Conservation (phyloP, 2,113 vertebrate species). For the Leucoraja erinaceus region DNA sequence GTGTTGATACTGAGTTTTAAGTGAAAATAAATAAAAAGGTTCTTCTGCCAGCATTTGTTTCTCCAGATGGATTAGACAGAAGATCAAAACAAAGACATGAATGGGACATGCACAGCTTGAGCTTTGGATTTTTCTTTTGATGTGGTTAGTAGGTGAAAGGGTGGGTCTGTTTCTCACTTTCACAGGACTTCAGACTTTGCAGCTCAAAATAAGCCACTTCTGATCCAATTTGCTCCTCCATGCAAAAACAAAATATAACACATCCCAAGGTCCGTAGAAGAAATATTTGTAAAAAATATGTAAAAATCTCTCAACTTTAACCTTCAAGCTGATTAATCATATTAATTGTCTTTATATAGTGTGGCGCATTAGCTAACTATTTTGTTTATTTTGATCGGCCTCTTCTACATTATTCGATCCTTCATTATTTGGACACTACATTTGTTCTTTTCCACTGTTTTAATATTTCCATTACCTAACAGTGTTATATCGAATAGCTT, state of each 20-base stretch:
- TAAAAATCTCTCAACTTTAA: background rate
- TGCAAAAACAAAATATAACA: background rate
- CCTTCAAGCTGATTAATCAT: background rate
- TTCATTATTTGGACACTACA: background rate
- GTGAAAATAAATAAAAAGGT: background rate
- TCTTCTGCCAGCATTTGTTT: background rate
- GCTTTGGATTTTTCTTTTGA: conserved; percentile 21
- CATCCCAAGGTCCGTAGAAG: background rate
- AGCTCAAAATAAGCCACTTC: conserved; percentile 12
- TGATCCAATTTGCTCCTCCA: background rate
- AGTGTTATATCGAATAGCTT: background rate
- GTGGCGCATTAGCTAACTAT: background rate
- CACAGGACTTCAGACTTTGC: conserved; percentile 13
- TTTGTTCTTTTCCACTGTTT: background rate
- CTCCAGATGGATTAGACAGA: conserved; percentile 30
- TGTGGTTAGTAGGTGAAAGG: conserved; percentile 25
- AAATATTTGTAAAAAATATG: background rate
- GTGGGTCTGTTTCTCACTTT: background rate
- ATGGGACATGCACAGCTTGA: conserved; percentile 9
- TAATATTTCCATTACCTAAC: background rate
- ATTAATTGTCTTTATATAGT: background rate
- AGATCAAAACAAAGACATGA: conserved; percentile 26
- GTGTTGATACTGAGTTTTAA: conserved; percentile 9
- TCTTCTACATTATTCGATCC: background rate
- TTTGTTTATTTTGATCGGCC: background rate